Evolutionary conservation across 1,140 invertebrate species (phyloP), one percentile per base, ranked within the genome.

Genomic region (Euwallacea similis): DNA sequence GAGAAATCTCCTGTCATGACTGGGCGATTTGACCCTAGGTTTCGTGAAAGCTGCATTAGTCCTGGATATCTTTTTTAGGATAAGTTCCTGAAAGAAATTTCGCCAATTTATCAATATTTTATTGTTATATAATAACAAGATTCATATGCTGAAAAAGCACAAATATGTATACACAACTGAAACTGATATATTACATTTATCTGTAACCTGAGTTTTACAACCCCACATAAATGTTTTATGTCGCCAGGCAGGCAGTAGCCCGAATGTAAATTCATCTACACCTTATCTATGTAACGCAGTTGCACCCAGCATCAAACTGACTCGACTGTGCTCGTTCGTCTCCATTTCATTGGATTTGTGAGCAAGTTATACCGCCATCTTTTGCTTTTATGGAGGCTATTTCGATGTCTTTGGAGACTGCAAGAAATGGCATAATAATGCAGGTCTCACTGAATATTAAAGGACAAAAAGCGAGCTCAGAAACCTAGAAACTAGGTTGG

Each of bases 221-320:
- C 46, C 46, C 13, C 46, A 55, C 64, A 66, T 66, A 66, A 66
- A 66, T 55, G 64, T 55, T 66, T 66, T 66, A 66, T 56, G 64
- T 66, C 41, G 53, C 64, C 6, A 54, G 44, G 43, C 43, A 59
- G 60, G 15, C 63, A 64, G 69, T 61, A 56, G 55, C 55, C 44
- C 41, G 50, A 65, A 59, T 60, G 66, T 71, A 71, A 71, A 71
- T 71, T 62, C 62, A 64, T 65, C 69, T 64, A 50, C 62, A 71
- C 69, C 69, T 71, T 71, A 71, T 71, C 69, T 64, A 46, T 59
- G 16, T 71, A 71, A 65, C 69, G 65, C 69, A 71, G 69, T 71
- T 71, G 69, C 61, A 64, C 59, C 41, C 43, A 60, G 66, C 60
- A 69, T 69, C 53, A 63, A 53, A 62, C 69, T 42, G 61, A 59